phyloP scores from a whole-genome alignment of 2,888 invertebrate genomes.

The Cheilosia grossa region DNA sequence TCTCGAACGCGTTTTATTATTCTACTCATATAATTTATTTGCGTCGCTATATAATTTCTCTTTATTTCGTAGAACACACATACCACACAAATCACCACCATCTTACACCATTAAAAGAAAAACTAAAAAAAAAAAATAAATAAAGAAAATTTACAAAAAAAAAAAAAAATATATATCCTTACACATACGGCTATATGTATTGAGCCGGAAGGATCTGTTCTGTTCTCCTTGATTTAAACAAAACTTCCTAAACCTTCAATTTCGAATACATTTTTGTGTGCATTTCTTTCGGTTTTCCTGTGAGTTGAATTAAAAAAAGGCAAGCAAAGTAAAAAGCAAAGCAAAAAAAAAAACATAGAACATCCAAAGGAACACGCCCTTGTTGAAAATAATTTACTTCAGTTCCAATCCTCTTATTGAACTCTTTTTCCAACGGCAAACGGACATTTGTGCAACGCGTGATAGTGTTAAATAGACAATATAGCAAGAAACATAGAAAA shows the following conservation, averaged over 20 bases:
- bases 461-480: constrained; percentile 52
- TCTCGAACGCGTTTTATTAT: constrained; percentile 84
- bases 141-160: constrained; percentile 18
- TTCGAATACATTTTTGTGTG: constrained; percentile 38
- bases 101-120: constrained; percentile 46
- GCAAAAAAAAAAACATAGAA: constrained; percentile 20
- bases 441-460: constrained; percentile 50
- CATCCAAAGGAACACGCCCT: constrained; percentile 22
- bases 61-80: constrained; percentile 82
- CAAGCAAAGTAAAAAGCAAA: neutral
- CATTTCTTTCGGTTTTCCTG: constrained; percentile 41
- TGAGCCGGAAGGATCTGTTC: constrained; percentile 45
- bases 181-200: constrained; percentile 48
- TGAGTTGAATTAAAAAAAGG: constrained; percentile 9
- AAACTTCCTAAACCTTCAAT: constrained; percentile 37
- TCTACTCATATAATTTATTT: constrained; percentile 84
- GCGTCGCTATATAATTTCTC: constrained; percentile 84
- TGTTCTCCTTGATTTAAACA: constrained; percentile 41
- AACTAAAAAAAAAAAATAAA: constrained; percentile 27
- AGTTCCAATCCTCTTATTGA: constrained; percentile 19
- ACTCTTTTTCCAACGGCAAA: constrained; percentile 10
- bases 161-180: constrained; percentile 35
- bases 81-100: constrained; percentile 69
- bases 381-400: constrained; percentile 41
- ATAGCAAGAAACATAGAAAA: constrained; percentile 43